phyloP scores from a whole-genome alignment of 2,888 invertebrate genomes.

The Callimorpha dominula region DNA sequence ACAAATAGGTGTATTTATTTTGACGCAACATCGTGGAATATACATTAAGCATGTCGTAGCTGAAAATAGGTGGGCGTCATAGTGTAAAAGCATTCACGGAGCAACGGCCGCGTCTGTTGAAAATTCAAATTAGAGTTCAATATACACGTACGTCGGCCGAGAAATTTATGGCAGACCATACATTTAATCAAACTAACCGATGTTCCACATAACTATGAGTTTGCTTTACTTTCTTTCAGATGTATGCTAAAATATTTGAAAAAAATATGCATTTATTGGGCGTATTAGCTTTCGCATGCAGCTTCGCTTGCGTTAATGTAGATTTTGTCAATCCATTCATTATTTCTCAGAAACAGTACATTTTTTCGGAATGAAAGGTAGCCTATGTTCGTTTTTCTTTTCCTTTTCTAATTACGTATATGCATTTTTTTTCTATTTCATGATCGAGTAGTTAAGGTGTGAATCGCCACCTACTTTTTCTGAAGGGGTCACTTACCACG shows the following conservation, averaged over 20 bases:
- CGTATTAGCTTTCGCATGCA: neutral
- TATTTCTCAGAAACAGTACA: no score
- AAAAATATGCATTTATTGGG: neutral
- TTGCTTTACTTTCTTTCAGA: neutral
- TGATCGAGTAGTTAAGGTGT: no score
- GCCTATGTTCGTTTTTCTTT: no score
- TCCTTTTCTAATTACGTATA: no score
- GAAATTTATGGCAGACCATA: conserved; percentile 35
- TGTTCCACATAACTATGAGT: conserved; percentile 2
- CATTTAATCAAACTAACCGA: conserved; percentile 32
- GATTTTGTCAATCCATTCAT: no score
- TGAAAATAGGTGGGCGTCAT: conserved; percentile 80
- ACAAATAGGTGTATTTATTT: conserved; percentile 52
- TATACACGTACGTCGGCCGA: conserved; percentile 43
- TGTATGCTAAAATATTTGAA: neutral
- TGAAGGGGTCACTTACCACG: no score
- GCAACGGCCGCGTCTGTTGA: conserved; percentile 69
- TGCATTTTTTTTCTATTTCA: no score
- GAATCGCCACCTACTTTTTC: no score
- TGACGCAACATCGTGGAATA: conserved; percentile 68
- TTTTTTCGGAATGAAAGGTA: no score
- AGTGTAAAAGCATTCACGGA: conserved; percentile 67
- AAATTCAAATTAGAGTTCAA: conserved; percentile 60
- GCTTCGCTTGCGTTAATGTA: neutral
- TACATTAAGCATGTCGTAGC: conserved; percentile 69